Conservation (phyloP, 2,113 vertebrate species). For the Scortum barcoo region DNA sequence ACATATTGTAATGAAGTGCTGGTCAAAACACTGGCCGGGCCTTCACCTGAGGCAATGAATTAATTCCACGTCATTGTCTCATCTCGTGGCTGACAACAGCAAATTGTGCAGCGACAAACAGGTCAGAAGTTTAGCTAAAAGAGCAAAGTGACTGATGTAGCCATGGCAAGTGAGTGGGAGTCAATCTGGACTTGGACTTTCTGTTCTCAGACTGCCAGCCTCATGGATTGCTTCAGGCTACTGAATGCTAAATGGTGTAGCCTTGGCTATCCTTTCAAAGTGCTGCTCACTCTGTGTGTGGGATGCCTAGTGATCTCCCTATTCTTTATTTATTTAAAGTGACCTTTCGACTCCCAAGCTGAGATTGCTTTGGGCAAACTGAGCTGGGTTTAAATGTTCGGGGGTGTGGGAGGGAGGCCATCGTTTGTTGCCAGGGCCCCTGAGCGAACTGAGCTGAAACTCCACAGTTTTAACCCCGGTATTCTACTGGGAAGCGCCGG, state of each 20-base stretch:
- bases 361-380: conserved; percentile 77
- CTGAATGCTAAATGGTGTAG: conserved; percentile 76
- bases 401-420: conserved; percentile 77
- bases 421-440: conserved; percentile 70
- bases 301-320: conserved; percentile 78
- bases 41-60: conserved; percentile 49
- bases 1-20: conserved; percentile 23
- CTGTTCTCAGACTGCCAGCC: conserved; percentile 73
- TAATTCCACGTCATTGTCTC: conserved; percentile 29
- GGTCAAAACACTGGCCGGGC: conserved; percentile 16
- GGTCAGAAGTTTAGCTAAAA: conserved; percentile 51
- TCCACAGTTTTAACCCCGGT: conserved; percentile 64
- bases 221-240: conserved; percentile 74
- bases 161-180: conserved; percentile 80
- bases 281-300: conserved; percentile 71
- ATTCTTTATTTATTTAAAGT: conserved; percentile 85
- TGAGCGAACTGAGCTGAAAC: conserved; percentile 63
- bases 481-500: conserved; percentile 71
- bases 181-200: conserved; percentile 73
- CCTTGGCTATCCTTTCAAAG: conserved; percentile 77
- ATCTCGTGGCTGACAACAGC: conserved; percentile 34
- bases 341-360: conserved; percentile 78
- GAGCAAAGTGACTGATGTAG: conserved; percentile 69
- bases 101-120: conserved; percentile 50
- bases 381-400: conserved; percentile 79